These are phyloP conservation scores for Diloba caeruleocephala DNA, from an alignment of 2,888 invertebrate genomes.

Conservation along the genomic window DNA sequence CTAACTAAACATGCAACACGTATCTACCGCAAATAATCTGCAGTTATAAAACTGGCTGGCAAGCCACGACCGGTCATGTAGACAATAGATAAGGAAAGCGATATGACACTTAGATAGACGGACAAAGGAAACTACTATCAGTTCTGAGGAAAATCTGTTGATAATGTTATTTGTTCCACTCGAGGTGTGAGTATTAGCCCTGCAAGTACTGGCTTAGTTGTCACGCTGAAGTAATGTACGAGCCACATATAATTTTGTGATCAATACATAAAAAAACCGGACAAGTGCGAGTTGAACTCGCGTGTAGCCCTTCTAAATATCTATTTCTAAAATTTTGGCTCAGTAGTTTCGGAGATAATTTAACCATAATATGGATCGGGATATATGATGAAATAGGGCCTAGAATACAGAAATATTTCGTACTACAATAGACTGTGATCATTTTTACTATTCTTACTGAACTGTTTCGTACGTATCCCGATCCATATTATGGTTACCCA, in stretches of 20 bases:
- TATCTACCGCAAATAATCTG: conserved; percentile 43
- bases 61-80: conserved; percentile 75
- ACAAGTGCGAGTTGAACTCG: too few species aligned
- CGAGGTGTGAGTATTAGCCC: conserved; percentile 36
- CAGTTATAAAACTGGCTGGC: conserved; percentile 33
- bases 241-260: too few species aligned
- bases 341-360: too few species aligned
- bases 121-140: conserved; percentile 76
- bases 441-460: too few species aligned
- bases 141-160: conserved; percentile 67
- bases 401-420: too few species aligned
- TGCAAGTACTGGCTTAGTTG: conserved; percentile 19
- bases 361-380: too few species aligned
- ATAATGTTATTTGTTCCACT: conserved; percentile 58
- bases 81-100: conserved; percentile 67
- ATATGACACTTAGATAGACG: conserved; percentile 50
- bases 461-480: too few species aligned
- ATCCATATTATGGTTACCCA: too few species aligned
- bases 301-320: neutral
- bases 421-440: too few species aligned
- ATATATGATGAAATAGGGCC: too few species aligned
- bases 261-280: too few species aligned
- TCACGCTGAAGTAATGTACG: conserved; percentile 37
- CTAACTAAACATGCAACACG: too few species aligned
- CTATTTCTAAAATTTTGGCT: neutral